Evolutionary conservation across 2,888 invertebrate species (phyloP), one percentile per base, ranked within the genome.

Genomic region (Agriotes lineatus): DNA sequence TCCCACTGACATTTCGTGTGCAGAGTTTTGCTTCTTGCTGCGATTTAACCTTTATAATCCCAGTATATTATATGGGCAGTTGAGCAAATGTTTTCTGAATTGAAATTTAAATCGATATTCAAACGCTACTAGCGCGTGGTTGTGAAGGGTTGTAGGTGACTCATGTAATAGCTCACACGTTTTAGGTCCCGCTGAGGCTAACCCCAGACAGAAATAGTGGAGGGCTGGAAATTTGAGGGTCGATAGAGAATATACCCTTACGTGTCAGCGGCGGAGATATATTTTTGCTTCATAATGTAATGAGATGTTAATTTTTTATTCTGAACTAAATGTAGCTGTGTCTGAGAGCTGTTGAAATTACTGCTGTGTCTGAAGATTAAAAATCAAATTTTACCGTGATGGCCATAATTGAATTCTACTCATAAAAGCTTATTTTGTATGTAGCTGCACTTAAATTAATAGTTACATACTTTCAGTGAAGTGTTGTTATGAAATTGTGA

Each of bases 111-210:
- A 58, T 58, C 57, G 57, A 58, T 58, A 58, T 30, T 52, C 33
- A 52, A 52, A 52, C 52, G 16, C 33, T 33, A 18, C 16, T 33
- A 10, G 18, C 52, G 14, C 48, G 14, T 22, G 19, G 22, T 48
- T 33, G 50, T 52, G 52, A 54, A 54, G 57, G 57, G 42, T 58
- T 58, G 57, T 42, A 58, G 42, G 57, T 58, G 42, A 58, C 25
- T 42, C 57, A 58, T 58, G 57, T 58, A 58, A 58, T 42, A 42
- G 42, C 42, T 42, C 42, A 58, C 57, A 58, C 57, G 42, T 58
- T 58, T 58, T 42, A 39, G 25, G 57, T 58, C 42, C 42, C 42
- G 42, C 57, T 39, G 57, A 42, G 22, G 57, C 57, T 6, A 58
- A 42, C 57, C 42, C 42, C 57, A 42, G 42, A 25, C 57, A 25